Evolutionary conservation across 1,140 invertebrate genomes (phyloP).

Genomic region (Drosophila repletoides): DNA sequence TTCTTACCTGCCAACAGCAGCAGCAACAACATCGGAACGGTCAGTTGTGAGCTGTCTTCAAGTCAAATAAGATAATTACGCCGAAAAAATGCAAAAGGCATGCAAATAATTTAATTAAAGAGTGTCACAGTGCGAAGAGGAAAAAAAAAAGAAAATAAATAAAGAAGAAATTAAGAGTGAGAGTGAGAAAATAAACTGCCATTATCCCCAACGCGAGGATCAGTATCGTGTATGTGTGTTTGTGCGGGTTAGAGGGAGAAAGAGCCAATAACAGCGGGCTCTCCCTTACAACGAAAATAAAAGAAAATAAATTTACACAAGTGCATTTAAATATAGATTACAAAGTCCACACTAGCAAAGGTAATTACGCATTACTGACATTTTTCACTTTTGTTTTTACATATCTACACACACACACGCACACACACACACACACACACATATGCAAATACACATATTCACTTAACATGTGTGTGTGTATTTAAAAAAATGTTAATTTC

Average conservation of each 20-base stretch:
- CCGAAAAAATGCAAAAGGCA: conserved; percentile 65
- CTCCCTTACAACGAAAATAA: conserved; percentile 17
- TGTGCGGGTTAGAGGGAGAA: conserved; percentile 4
- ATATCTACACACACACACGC: neutral
- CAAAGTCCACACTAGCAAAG: conserved; percentile 69
- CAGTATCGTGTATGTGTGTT: conserved; percentile 56
- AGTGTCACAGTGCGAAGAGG: conserved; percentile 25
- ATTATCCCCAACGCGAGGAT: conserved; percentile 74
- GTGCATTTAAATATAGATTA: conserved; percentile 64
- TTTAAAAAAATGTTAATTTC: conserved; percentile 26
- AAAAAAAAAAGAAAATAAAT: conserved; percentile 8
- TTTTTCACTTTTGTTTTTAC: conserved; percentile 49
- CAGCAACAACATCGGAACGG: too few relatives aligned
- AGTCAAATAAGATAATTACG: conserved; percentile 58
- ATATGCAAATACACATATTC: neutral
- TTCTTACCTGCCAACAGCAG: conserved; percentile 37
- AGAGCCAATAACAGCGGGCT: conserved; percentile 3
- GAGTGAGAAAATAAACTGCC: conserved; percentile 33
- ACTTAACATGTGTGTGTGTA: conserved; percentile 24
- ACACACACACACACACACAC: neutral
- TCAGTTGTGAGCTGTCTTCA: conserved; percentile 43
- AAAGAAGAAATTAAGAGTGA: too few relatives aligned
- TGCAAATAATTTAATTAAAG: conserved; percentile 62
- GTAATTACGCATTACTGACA: conserved; percentile 58
- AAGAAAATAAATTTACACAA: conserved; percentile 25